Evolutionary conservation across 2,797 vertebrate species (phyloP), one percentile per base, ranked within the genome.

Genomic region (Aselliscus stoliczkanus): DNA sequence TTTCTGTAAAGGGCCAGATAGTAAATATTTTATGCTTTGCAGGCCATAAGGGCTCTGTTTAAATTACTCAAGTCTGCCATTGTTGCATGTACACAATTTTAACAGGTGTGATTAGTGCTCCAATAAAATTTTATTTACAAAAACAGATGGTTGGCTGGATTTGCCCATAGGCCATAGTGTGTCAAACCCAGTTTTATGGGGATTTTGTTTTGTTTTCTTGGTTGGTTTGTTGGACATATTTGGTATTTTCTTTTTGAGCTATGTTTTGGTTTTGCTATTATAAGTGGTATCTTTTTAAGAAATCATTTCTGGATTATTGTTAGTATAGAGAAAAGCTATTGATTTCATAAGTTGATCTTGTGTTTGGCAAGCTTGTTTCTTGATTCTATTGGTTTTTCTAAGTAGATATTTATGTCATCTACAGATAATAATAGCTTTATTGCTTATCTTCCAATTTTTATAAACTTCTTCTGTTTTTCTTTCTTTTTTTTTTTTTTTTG

Each of bases 321-420:
- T 93, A 86, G 17, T 88, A 5, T 76, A 88, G 37, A 95, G 39
- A 95, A 92, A 94, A 88, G 39, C 52, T 89, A 80, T 90, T 93
- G 70, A 95, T 88, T 96, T 95, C 11, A 56, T 81, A 94, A 88
- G 21, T 73, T 90, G 65, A 92, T 87, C 77, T 94, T 84, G 25
- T 73, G 2, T 94, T 97, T 88, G 7, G 8, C n/a, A 80, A 96
- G 34, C 81, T 96, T 81, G 13, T 94, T 88, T 96, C 85, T 88
- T 88, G 44, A 90, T 86, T 92, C 64, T 90, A 67, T 81, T 96
- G 42, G 17, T 70, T 96, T 96, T 94, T 77, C 60, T 76, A 82
- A 64, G 65, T 75, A 88, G 72, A n/a, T 62, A 77, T 81, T 93
- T 85, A 79, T 77, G 70, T 20, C 47, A 44, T 88, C 86, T 81